Evolutionary conservation across 2,888 invertebrate genomes (phyloP), one percentile per base, ranked within the genome.

Genomic region (Cephus sareptanus): DNA sequence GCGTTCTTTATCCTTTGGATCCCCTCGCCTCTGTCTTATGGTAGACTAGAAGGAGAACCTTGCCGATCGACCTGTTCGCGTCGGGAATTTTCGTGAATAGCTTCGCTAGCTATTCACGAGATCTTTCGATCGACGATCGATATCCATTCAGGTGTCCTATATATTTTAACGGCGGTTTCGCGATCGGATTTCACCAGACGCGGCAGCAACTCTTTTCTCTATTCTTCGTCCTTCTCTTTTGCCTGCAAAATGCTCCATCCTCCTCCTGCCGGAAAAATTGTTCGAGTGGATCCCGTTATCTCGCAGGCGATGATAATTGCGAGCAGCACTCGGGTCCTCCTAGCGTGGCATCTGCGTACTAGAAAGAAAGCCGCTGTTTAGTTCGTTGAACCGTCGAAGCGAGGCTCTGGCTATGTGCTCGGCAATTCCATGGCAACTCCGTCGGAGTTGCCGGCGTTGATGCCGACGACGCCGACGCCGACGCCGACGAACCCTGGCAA

Each of bases 321-420:
- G 83, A 79, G 77, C 78, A 79, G 23, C 56, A 56, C 56, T 23
- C 23, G 56, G 56, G 56, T 23, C 6, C 56, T 56, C 56, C 56
- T 80, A 81, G 33, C 30, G 79, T 78, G 82, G 88, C 90, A 89
- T 89, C 88, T 85, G 89, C 89, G 90, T 87, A 35, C 37, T n/a
- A 34, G 71, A 34, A 74, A 74, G 76, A 73, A 33, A 73, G 83
- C 81, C 83, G 84, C 79, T 87, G 85, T 88, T 86, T 88, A 89
- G 90, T 90, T 89, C 90, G 90, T 90, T 90, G 90, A 90, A 90
- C 90, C 87, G 85, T 84, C 81, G 79, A 77, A 83, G 83, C 82
- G 80, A 79, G 77, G 75, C 69, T 75, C 69, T 69, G 15, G 73
- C 74, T 74, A 56, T 31, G n/a, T 77, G 56, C 34, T 71, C 13